phyloP scores from a whole-genome alignment of 2,888 invertebrate species.

The Frankliniella fusca region DNA sequence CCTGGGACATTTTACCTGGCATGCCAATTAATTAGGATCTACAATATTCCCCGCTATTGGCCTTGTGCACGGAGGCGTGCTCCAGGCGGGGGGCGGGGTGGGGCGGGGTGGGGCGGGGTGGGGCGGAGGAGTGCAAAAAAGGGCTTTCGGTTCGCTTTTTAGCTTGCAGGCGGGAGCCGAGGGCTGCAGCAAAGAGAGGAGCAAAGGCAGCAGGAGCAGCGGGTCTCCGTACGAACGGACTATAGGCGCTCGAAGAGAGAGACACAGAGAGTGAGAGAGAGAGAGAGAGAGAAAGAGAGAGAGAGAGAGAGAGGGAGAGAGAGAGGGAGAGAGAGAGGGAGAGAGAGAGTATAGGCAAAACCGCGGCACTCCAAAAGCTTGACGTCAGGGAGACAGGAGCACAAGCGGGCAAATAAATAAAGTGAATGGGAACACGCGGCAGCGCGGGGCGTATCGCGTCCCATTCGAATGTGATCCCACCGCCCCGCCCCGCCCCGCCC shows the following conservation, averaged over 20 bases:
- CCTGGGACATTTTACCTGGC: not conserved
- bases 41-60: constrained; percentile 19
- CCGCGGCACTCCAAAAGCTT: no score
- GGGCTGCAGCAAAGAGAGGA: not conserved
- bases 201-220: not conserved
- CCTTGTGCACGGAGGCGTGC: constrained; percentile 16
- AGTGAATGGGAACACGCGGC: no score
- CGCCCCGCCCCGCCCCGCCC: no score
- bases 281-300: not conserved
- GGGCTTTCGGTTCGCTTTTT: no score
- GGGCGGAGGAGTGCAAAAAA: not conserved
- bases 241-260: not conserved
- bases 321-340: not conserved
- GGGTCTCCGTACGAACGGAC: not conserved
- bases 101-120: not conserved
- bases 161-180: not conserved
- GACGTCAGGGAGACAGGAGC: no score
- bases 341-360: not conserved
- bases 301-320: not conserved
- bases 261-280: not conserved
- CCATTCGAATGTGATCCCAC: no score
- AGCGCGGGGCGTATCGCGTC: no score
- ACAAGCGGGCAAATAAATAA: no score
- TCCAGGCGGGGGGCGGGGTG: not conserved
- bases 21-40: constrained; percentile 11